A percentile compares a stretch with the other conserved stretches of the same genome.
phyloP scores from a whole-genome alignment of 2,113 vertebrate species.

The Columbina picui region DNA sequence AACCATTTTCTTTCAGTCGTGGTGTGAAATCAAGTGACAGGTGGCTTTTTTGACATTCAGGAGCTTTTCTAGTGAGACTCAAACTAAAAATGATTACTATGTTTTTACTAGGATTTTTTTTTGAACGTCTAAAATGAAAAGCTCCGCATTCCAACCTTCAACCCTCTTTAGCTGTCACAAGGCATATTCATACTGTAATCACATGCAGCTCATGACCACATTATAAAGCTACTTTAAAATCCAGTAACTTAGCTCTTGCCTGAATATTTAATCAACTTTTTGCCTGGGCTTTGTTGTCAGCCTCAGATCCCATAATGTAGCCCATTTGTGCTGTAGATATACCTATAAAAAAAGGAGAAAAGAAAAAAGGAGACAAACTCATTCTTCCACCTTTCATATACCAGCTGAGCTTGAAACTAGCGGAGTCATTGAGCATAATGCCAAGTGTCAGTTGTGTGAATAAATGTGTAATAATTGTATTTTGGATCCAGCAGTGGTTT shows the following conservation, averaged over 20 bases:
- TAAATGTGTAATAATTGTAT: neutral
- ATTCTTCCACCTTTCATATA: neutral
- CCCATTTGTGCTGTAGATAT: neutral
- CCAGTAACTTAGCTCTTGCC: neutral
- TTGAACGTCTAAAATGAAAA: neutral
- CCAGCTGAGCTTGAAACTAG: neutral
- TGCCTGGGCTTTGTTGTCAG: conserved; percentile 15
- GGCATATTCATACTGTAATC: neutral
- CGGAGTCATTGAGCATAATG: neutral
- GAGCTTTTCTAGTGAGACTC: neutral
- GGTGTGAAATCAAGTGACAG: neutral
- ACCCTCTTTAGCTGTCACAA: neutral
- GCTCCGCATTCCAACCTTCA: neutral
- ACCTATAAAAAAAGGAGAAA: neutral
- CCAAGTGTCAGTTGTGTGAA: neutral
- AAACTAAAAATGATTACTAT: neutral
- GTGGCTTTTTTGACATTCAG: neutral
- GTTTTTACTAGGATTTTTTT: neutral
- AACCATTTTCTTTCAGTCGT: neutral
- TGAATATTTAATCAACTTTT: conserved; percentile 47
- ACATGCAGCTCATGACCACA: neutral
- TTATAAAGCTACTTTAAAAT: conserved; percentile 11
- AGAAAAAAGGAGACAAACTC: neutral
- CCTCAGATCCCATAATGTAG: neutral
- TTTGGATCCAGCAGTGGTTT: conserved; percentile 22